Conservation (phyloP, 2,888 invertebrate genomes). For the Hemicrepidius hirtus region DNA sequence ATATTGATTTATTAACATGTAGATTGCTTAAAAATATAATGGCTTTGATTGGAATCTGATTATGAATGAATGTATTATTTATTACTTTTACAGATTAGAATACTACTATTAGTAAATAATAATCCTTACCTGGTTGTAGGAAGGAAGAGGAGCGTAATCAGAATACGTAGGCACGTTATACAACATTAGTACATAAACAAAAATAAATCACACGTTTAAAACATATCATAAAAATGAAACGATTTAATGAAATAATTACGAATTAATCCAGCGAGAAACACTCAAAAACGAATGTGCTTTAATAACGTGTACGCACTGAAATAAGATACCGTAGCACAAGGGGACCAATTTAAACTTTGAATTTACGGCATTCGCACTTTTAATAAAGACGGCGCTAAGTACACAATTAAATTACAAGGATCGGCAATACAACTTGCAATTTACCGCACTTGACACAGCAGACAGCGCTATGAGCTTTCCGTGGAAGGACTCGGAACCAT, state of each 20-base stretch:
- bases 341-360: constrained; percentile 41
- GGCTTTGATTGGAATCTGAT: no score
- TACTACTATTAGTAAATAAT: no score
- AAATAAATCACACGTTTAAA: constrained; percentile 21
- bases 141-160: constrained; percentile 62
- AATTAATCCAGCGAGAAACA: not conserved
- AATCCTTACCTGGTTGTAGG: constrained; percentile 62
- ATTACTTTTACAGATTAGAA: no score
- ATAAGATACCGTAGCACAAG: constrained; percentile 25
- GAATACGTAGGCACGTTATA: constrained; percentile 64
- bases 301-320: constrained; percentile 25
- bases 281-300: not conserved
- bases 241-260: not conserved
- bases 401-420: constrained; percentile 64
- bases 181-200: constrained; percentile 59
- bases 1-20: no score
- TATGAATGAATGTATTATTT: no score
- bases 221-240: constrained; percentile 8
- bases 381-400: constrained; percentile 60
- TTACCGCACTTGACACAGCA: constrained; percentile 55
- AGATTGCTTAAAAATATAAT: no score
- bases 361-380: constrained; percentile 55
- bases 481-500: constrained; percentile 58
- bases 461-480: constrained; percentile 56
- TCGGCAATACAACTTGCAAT: constrained; percentile 61